A percentile compares a stretch with the other conserved stretches of the same genome.
Conservation (phyloP, 2,888 invertebrate genomes). For the Pterostichus niger region DNA sequence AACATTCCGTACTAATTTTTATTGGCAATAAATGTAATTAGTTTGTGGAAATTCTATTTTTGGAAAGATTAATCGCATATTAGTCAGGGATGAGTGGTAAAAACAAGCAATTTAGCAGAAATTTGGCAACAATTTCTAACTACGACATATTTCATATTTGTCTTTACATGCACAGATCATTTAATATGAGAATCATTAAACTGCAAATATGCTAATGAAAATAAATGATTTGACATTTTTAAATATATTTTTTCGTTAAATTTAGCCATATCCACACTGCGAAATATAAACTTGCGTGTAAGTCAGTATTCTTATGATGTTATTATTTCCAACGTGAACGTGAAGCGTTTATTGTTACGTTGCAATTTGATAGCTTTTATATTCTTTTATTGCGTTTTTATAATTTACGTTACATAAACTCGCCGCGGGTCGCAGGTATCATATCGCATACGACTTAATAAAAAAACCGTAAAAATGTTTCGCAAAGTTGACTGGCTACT, state of each 20-base stretch:
- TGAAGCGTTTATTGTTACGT: slow-evolving; percentile 36
- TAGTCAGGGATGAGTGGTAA: slow-evolving; percentile 25
- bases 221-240: neutral
- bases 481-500: slow-evolving; percentile 8
- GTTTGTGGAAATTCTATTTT: slow-evolving; percentile 33
- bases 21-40: slow-evolving; percentile 21
- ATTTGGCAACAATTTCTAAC: slow-evolving; percentile 41
- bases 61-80: slow-evolving; percentile 34
- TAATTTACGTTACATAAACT: slow-evolving; percentile 58
- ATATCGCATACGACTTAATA: slow-evolving; percentile 58
- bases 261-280: neutral
- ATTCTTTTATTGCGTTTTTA: slow-evolving; percentile 63
- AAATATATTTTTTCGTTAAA: neutral
- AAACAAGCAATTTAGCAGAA: slow-evolving; percentile 1
- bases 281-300: slow-evolving; percentile 13
- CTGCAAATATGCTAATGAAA: neutral
- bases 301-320: slow-evolving; percentile 22
- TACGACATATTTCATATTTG: slow-evolving; percentile 28
- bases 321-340: slow-evolving; percentile 26
- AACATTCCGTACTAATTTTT: slow-evolving; percentile 21
- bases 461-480: slow-evolving; percentile 57
- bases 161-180: neutral
- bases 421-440: slow-evolving; percentile 45
- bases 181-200: neutral
- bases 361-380: slow-evolving; percentile 63